A percentile compares a stretch with the other conserved stretches of the same genome.
These are phyloP conservation scores for Monomorium pharaonis DNA, from an alignment of 1,140 invertebrate species.

Conservation along the genomic window DNA sequence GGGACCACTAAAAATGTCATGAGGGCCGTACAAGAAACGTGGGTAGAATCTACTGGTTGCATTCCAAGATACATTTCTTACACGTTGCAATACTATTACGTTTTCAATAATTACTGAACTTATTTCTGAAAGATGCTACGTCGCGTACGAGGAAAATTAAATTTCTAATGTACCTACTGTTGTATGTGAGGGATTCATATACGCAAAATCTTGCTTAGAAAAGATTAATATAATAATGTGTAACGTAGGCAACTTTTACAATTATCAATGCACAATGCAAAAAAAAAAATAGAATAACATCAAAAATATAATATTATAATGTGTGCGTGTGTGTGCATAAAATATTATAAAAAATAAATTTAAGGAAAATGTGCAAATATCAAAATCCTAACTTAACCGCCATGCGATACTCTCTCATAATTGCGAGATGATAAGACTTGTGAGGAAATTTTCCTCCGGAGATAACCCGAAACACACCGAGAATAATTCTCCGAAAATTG, in stretches of 20 bases:
- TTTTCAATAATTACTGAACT: background rate
- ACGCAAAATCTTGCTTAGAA: background rate
- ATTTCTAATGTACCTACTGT: background rate
- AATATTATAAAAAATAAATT: background rate
- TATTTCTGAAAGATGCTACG: background rate
- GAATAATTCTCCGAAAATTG: conserved; percentile 23
- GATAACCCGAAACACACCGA: background rate
- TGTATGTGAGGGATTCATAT: background rate
- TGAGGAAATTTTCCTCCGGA: background rate
- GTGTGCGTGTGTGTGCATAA: background rate
- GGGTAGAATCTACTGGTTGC: background rate
- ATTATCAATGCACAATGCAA: background rate
- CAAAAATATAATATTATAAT: background rate
- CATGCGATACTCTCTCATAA: background rate
- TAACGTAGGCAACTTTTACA: background rate
- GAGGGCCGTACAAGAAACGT: background rate
- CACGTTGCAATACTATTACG: background rate
- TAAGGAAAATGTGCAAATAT: background rate
- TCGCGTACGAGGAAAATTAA: background rate
- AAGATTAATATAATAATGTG: background rate
- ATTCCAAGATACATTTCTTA: background rate
- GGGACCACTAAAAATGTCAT: conserved; percentile 3
- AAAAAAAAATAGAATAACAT: background rate
- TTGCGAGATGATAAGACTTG: background rate
- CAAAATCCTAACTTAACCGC: background rate